Evolutionary conservation across 2,797 vertebrate species (phyloP).

Genomic region (Gobio occitaniae): DNA sequence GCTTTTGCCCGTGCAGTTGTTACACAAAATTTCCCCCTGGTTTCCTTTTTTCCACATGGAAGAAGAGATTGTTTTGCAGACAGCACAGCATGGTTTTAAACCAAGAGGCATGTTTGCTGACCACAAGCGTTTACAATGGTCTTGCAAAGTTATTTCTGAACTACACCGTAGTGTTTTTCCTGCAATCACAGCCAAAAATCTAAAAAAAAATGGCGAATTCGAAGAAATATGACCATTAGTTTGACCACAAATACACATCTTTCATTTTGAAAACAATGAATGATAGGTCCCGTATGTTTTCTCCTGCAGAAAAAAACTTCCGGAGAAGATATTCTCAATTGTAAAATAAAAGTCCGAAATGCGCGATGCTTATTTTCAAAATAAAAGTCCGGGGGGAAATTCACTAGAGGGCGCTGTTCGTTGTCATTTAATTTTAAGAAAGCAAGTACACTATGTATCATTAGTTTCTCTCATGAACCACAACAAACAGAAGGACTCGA

Average conservation of each 20-base stretch:
- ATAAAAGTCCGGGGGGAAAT: background rate
- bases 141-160: background rate
- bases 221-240: background rate
- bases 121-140: background rate
- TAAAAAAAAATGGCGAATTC: background rate
- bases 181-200: background rate
- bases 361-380: background rate
- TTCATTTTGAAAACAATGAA: slow-evolving; percentile 36
- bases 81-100: slow-evolving; percentile 91
- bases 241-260: background rate
- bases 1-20: slow-evolving; percentile 89
- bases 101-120: slow-evolving; percentile 87
- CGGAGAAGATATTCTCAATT: background rate
- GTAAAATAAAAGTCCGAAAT: slow-evolving; percentile 23
- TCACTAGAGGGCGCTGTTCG: background rate
- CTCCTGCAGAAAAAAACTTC: background rate
- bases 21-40: slow-evolving; percentile 94
- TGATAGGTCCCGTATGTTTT: slow-evolving; percentile 1
- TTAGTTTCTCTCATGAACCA: background rate
- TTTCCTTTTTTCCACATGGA: slow-evolving; percentile 98
- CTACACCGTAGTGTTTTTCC: background rate
- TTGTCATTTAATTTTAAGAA: background rate
- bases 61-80: slow-evolving; percentile 93
- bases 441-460: background rate
- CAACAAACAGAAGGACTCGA: slow-evolving; percentile 31